Evolutionary conservation across 2,888 invertebrate genomes (phyloP).

Genomic region (Diadegma fenestrale): DNA sequence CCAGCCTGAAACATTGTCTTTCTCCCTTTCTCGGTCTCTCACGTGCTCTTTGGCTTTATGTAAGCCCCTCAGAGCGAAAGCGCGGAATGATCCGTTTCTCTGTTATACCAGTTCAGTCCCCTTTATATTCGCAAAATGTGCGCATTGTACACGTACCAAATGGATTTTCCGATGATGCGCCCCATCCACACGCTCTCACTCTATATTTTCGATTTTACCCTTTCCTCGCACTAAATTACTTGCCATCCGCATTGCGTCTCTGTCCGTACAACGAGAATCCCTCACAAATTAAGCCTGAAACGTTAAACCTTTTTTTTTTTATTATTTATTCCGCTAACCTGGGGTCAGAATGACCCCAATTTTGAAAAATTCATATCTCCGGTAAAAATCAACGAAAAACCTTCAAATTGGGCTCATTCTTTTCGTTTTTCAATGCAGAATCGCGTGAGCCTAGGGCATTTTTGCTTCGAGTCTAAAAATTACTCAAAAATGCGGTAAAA

Average conservation of each 20-base stretch:
- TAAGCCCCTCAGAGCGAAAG: not conserved
- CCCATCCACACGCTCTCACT: not conserved
- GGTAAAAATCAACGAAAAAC: too few species aligned
- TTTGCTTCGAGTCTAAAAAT: too few species aligned
- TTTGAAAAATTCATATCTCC: too few species aligned
- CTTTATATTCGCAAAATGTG: not conserved
- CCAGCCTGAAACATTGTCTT: not conserved
- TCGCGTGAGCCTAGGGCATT: too few species aligned
- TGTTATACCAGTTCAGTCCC: not conserved
- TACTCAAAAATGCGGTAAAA: too few species aligned
- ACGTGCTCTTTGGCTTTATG: not conserved
- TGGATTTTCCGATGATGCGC: slow-evolving; percentile 1
- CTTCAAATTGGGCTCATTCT: too few species aligned
- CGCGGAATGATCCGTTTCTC: slow-evolving; percentile 5
- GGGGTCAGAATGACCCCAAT: too few species aligned
- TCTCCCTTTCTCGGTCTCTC: not conserved
- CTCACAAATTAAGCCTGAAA: too few species aligned
- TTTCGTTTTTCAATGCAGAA: too few species aligned
- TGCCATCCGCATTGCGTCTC: not conserved
- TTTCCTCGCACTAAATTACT: not conserved
- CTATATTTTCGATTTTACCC: not conserved
- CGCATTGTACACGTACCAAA: not conserved
- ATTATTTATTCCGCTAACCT: too few species aligned
- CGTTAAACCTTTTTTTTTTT: too few species aligned
- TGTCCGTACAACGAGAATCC: not conserved